A percentile compares a stretch with the other conserved stretches of the same genome.
phyloP scores from a whole-genome alignment of 2,113 vertebrate genomes.

The Phainopepla nitens region DNA sequence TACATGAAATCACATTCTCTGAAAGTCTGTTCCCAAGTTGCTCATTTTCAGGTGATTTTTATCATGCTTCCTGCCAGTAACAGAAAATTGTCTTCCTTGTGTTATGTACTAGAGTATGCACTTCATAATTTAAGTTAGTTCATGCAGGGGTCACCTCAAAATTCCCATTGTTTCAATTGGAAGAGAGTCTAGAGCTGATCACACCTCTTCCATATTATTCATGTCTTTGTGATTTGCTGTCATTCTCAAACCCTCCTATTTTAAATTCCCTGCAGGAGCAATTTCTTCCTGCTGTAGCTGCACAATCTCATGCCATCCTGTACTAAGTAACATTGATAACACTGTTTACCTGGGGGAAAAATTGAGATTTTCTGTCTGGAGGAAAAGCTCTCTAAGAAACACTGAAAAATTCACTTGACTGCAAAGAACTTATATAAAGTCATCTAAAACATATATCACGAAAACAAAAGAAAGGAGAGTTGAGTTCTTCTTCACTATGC shows the following conservation, averaged over 20 bases:
- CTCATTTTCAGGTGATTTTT: slow-evolving; percentile 12
- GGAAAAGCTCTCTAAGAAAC: not conserved
- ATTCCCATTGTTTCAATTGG: not conserved
- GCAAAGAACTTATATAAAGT: not conserved
- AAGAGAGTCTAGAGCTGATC: slow-evolving; percentile 1
- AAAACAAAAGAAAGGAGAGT: not conserved
- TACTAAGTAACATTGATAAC: slow-evolving; percentile 8
- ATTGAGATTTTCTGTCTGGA: not conserved
- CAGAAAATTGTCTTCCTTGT: slow-evolving; percentile 11
- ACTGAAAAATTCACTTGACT: not conserved
- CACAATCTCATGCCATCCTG: not conserved
- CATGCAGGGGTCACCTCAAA: not conserved
- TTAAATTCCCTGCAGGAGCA: not conserved
- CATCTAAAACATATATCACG: not conserved
- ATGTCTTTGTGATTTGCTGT: slow-evolving; percentile 1
- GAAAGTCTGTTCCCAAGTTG: not conserved
- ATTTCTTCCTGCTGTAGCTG: slow-evolving; percentile 4
- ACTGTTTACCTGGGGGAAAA: not conserved
- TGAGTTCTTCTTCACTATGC: not conserved
- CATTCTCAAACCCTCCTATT: not conserved
- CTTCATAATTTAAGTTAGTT: slow-evolving; percentile 13
- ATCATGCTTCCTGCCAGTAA: not conserved
- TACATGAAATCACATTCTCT: not conserved
- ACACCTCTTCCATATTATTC: not conserved
- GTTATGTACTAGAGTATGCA: not conserved